Base-by-base conservation (phyloP, 2,113 vertebrate genomes). In the Scomber japonicus region DNA sequence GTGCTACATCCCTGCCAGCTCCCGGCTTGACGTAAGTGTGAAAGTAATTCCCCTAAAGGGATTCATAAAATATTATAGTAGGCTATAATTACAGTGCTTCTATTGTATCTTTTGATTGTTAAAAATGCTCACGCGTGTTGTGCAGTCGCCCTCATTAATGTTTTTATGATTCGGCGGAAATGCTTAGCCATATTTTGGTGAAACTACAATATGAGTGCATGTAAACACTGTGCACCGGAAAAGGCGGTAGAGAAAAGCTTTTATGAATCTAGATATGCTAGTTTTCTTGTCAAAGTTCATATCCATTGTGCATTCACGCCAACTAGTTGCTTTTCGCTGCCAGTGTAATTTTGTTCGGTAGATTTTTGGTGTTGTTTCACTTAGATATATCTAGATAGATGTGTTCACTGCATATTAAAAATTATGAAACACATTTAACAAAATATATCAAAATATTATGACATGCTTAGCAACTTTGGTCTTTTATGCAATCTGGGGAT, bases 1-100 rank as follows among this genome's bases (percentile, higher is more conserved):
- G 67, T n/a, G 19, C 48, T 10, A 53, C 62, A 72, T 85, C 66
- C 70, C 72, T 67, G 59, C 54, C 69, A 70, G 69, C 50, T 73
- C 66, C 61, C 31, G 48, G 31, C 40, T n/a, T 81, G 68, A 78
- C 27, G 66, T 51, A 55, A 57, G n/a, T 15, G 13, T 24, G 48
- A 65, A 49, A 21, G 48, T 27, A 72, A 21, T n/a, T 13, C 2
- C 17, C 15, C 82, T 50, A 11, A 2, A 35, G 83, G 77, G 80
- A 78, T 13, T 65, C 7, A 73, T 81, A 68, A 72, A 82, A 63
- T 35, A 50, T 61, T 2, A 15, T 54, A 57, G 48, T 59, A 11
- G n/a, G 69, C 35, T 55, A 40, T 77, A 60, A 61, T 13, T 54
- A 54, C 16, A 56, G 9, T 35, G 13, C 27, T 21, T 67, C 21